Conservation (phyloP, 1,140 invertebrate species). For the Oryctes rhinoceros region DNA sequence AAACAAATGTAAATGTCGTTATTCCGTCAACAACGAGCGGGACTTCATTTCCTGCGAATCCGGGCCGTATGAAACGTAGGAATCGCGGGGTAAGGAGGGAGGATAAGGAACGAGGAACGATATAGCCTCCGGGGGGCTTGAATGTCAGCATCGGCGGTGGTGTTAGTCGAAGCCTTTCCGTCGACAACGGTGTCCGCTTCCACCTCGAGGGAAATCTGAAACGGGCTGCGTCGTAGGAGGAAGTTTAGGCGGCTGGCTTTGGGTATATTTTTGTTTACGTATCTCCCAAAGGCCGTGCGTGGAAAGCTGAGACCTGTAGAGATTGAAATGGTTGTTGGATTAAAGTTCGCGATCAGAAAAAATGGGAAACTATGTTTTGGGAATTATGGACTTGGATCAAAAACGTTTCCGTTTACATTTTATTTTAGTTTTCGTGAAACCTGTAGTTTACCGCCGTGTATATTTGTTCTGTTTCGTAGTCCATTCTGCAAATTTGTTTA, state of each 20-base stretch:
- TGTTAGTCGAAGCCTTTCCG: neutral
- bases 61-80: neutral
- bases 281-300: neutral
- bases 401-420: too few species aligned
- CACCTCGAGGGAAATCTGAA: neutral
- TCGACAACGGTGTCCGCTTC: too few species aligned
- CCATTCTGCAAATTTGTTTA: too few species aligned
- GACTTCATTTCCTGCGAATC: neutral
- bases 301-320: neutral
- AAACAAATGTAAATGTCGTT: slow-evolving; percentile 11
- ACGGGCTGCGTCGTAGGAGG: neutral
- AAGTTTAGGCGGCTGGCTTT: neutral
- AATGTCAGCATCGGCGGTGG: too few species aligned
- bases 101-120: neutral
- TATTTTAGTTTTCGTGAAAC: too few species aligned
- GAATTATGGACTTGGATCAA: too few species aligned
- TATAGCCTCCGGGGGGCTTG: neutral
- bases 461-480: too few species aligned
- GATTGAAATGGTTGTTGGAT: slow-evolving; percentile 5
- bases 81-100: too few species aligned
- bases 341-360: neutral
- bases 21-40: neutral
- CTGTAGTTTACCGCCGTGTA: too few species aligned
- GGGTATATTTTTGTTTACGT: neutral
- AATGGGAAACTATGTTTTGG: too few species aligned